Base-by-base conservation (phyloP, 2,888 invertebrate species). In the Andrena fulva region DNA sequence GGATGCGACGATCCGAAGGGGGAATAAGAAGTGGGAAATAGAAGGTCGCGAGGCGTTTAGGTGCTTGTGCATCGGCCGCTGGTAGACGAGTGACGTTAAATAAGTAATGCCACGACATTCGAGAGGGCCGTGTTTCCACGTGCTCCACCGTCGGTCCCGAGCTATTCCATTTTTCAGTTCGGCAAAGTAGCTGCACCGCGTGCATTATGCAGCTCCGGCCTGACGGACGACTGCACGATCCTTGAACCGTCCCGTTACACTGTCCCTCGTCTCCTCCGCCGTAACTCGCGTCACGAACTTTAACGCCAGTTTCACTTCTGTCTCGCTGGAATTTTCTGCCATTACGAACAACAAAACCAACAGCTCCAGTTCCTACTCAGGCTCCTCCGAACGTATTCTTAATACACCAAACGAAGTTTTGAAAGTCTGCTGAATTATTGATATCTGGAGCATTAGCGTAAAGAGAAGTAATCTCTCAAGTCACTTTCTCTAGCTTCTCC, bases 111-210 rank as follows among this genome's bases (percentile, higher is more conserved):
- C 75, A 68, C 12, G 72, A 35, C 68, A 68, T 74, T 78, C 60
- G 75, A 62, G 81, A 77, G 75, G 72, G 16, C 27, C 77, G 84
- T 82, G 85, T 85, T 87, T 80, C 85, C 77, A 82, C 77, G 70
- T 81, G 80, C 79, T 50, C 60, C 64, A 60, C 68, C 77, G 60
- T 33, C 54, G 48, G 68, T 70, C 56, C 27, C 76, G 64, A 64
- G 85, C 89, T 89, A 85, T 87, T 90, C 89, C 88, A 91, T 92
- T 92, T 91, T 91, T 91, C 91, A 92, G 90, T 91, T 90, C 80
- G 86, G 82, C 78, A 85, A 90, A 91, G 89, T 88, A 91, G 89
- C 87, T 88, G 86, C 84, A 84, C 82, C 84, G 76, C 74, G 79
- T 92, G 88, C 87, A 92, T 92, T 91, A 92, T 92, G 90, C 89